phyloP scores from a whole-genome alignment of 2,888 invertebrate species.

The Oxytorus armatus region DNA sequence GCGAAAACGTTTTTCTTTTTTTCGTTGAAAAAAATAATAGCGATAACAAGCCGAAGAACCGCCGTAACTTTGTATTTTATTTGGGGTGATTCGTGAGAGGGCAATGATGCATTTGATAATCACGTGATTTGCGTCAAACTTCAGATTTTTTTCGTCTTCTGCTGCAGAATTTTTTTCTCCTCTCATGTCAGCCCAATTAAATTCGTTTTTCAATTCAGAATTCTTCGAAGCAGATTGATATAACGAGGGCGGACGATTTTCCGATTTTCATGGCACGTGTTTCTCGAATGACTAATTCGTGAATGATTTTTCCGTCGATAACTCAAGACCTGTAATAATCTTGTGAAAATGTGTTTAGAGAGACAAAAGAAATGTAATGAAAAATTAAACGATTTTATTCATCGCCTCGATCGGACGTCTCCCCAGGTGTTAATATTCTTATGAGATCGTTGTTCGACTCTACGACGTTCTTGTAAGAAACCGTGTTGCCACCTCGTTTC shows the following conservation, averaged over 20 bases:
- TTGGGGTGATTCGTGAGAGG: too few species aligned
- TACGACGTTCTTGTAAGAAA: conserved; percentile 81
- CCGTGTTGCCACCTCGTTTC: conserved; percentile 78
- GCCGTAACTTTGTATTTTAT: too few species aligned
- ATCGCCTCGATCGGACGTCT: conserved; percentile 75
- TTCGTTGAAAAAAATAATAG: conserved; percentile 40
- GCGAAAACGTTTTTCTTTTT: conserved; percentile 3
- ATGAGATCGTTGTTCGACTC: conserved; percentile 81
- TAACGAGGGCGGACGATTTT: conserved; percentile 2
- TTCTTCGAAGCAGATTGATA: conserved; percentile 6
- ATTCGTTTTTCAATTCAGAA: conserved; percentile 1
- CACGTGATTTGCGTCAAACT: conserved; percentile 18
- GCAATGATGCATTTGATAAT: conserved; percentile 34
- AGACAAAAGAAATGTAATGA: neutral
- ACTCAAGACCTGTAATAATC: neutral
- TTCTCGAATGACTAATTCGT: conserved; percentile 16
- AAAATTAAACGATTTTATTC: conserved; percentile 72
- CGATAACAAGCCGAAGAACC: too few species aligned
- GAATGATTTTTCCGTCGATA: neutral
- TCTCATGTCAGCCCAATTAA: conserved; percentile 5
- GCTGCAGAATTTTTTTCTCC: neutral
- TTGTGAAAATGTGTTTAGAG: neutral
- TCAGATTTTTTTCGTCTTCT: conserved; percentile 16
- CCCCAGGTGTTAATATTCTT: conserved; percentile 79
- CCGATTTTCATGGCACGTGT: neutral